Conservation (phyloP, 1,140 invertebrate genomes). For the Lysiphlebus fabarum region DNA sequence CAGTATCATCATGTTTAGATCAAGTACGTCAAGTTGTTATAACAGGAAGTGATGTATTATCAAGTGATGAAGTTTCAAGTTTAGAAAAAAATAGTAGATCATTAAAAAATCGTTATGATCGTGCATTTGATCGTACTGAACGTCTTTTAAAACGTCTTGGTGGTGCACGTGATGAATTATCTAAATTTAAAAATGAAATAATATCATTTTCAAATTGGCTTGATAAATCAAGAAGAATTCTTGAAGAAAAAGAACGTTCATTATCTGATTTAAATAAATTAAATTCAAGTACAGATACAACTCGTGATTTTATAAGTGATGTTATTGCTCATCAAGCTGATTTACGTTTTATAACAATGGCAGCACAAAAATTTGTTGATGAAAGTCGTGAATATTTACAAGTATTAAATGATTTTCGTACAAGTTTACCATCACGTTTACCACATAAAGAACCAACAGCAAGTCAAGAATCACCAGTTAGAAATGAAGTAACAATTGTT, state of each 20-base stretch:
- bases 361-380: constrained; percentile 90
- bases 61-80: constrained; percentile 81
- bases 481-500: constrained; percentile 68
- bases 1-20: constrained; percentile 82
- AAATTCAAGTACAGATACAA: constrained; percentile 68
- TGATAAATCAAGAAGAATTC: constrained; percentile 69
- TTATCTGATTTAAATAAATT: constrained; percentile 75
- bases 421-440: constrained; percentile 73
- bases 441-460: constrained; percentile 70
- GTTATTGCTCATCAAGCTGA: constrained; percentile 94
- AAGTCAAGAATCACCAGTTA: constrained; percentile 67
- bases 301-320: constrained; percentile 86
- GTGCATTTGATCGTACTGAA: constrained; percentile 74
- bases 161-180: constrained; percentile 81
- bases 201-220: constrained; percentile 83
- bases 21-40: constrained; percentile 88
- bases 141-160: constrained; percentile 72
- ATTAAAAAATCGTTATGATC: constrained; percentile 81
- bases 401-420: constrained; percentile 80
- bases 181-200: constrained; percentile 80
- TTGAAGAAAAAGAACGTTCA: constrained; percentile 84
- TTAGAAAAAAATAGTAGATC: constrained; percentile 80
- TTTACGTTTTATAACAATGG: constrained; percentile 89
- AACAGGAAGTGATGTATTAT: constrained; percentile 84
- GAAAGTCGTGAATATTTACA: constrained; percentile 86